Conservation (phyloP, 1,140 invertebrate genomes). For the Bombus consobrinus region DNA sequence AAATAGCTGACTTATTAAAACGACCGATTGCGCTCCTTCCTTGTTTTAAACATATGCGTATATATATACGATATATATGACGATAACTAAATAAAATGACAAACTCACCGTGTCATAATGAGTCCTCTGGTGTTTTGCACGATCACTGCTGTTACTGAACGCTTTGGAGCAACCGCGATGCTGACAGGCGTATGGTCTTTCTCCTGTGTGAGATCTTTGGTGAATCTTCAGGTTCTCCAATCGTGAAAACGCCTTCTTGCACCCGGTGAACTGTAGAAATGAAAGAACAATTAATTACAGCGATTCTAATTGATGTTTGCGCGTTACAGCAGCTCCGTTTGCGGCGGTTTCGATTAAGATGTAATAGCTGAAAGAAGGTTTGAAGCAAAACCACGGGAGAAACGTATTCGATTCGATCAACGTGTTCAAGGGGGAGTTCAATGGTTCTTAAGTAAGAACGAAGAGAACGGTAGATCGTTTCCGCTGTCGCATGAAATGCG, state of each 20-base stretch:
- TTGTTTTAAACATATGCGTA: not conserved
- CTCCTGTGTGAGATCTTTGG: slow-evolving; percentile 96
- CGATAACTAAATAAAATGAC: not conserved
- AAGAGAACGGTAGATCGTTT: too few relatives aligned
- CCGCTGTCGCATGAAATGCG: accelerated
- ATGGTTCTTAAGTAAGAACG: too few relatives aligned
- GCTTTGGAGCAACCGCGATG: slow-evolving; percentile 94
- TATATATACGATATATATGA: too few relatives aligned
- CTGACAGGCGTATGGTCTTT: slow-evolving; percentile 93
- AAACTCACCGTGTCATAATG: slow-evolving; percentile 94
- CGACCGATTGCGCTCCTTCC: not conserved
- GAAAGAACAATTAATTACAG: too few relatives aligned
- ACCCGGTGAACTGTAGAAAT: slow-evolving; percentile 91
- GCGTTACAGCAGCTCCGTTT: accelerated
- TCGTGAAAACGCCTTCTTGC: slow-evolving; percentile 96
- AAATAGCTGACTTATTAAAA: not conserved
- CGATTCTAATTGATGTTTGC: too few relatives aligned
- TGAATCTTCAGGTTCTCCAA: slow-evolving; percentile 98
- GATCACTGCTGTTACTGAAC: slow-evolving; percentile 98
- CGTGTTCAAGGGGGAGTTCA: accelerated
- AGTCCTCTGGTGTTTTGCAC: slow-evolving; percentile 98
- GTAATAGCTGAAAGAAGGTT: too few relatives aligned
- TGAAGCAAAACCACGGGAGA: accelerated
- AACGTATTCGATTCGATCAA: too few relatives aligned
- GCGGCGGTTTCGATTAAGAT: too few relatives aligned